Percentiles rank a stretch among this genome's conserved stretches.
Conservation (phyloP, 2,113 vertebrate genomes). For the Calidris pygmaea region DNA sequence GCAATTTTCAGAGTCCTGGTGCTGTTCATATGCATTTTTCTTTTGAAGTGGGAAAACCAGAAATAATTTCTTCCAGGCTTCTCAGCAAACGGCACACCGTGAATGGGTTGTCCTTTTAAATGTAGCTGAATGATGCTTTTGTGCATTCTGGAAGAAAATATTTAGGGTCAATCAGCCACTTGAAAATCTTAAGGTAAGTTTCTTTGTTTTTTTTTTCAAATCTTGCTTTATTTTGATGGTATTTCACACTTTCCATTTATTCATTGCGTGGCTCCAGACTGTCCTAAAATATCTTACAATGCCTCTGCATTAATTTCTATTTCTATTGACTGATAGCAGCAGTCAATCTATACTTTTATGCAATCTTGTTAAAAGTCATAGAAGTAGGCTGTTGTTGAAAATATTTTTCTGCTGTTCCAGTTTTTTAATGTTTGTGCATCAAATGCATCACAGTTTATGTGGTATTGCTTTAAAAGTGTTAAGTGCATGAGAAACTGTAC, state of each 20-base stretch:
- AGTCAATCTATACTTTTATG: neutral
- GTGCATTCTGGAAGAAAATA: neutral
- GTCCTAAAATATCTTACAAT: neutral
- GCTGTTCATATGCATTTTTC: neutral
- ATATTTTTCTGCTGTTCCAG: neutral
- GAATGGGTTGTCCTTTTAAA: neutral
- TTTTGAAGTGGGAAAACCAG: neutral
- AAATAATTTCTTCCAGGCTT: neutral
- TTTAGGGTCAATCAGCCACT: neutral
- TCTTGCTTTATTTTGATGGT: neutral
- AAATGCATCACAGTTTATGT: neutral
- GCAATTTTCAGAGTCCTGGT: neutral
- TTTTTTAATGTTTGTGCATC: neutral
- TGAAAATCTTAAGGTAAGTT: neutral
- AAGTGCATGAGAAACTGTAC: neutral
- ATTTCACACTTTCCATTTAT: neutral
- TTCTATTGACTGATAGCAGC: neutral
- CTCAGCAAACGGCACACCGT: neutral
- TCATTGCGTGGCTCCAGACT: neutral
- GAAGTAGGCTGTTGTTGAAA: neutral
- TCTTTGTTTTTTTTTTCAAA: neutral
- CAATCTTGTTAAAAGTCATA: neutral
- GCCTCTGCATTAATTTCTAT: neutral
- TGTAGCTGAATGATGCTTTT: neutral
- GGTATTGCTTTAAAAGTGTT: neutral